Percentiles rank a stretch among this genome's conserved stretches.
Conservation (phyloP, 2,888 invertebrate species). For the Lycia hirtaria region DNA sequence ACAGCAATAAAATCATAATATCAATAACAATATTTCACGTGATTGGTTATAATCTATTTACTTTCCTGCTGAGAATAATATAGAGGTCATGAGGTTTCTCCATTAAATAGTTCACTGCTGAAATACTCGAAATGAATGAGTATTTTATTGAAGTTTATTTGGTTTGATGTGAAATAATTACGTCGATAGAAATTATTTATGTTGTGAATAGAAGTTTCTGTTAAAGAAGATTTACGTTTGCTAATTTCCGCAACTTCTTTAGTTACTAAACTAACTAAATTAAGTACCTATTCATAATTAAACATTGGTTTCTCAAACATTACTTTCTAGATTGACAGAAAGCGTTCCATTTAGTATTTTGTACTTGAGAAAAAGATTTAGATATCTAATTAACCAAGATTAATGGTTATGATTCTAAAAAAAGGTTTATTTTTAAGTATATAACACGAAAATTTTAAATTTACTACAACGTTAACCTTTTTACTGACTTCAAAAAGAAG, state of each 20-base stretch:
- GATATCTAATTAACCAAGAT: too few species aligned
- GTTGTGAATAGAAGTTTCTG: not conserved
- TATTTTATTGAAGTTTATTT: conserved; percentile 30
- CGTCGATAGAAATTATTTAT: not conserved
- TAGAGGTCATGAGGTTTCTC: conserved; percentile 35
- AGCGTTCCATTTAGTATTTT: too few species aligned
- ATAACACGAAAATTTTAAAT: too few species aligned
- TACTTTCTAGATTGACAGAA: too few species aligned
- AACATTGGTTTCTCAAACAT: too few species aligned
- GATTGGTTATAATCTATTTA: conserved; percentile 36
- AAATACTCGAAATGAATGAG: conserved; percentile 18
- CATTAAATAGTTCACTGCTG: conserved; percentile 27
- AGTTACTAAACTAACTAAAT: not conserved
- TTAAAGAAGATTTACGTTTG: not conserved
- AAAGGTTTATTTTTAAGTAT: too few species aligned
- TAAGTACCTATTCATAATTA: too few species aligned
- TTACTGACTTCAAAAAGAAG: too few species aligned
- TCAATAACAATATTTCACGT: conserved; percentile 42
- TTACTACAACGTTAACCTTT: too few species aligned
- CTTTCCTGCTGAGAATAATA: conserved; percentile 38
- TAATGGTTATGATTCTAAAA: too few species aligned
- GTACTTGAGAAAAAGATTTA: too few species aligned
- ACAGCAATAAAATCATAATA: conserved; percentile 40
- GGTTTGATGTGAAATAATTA: conserved; percentile 7
- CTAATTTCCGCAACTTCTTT: not conserved